These are phyloP conservation scores for Thelaira solivaga DNA, from an alignment of 2,888 invertebrate genomes.

Conservation along the genomic window DNA sequence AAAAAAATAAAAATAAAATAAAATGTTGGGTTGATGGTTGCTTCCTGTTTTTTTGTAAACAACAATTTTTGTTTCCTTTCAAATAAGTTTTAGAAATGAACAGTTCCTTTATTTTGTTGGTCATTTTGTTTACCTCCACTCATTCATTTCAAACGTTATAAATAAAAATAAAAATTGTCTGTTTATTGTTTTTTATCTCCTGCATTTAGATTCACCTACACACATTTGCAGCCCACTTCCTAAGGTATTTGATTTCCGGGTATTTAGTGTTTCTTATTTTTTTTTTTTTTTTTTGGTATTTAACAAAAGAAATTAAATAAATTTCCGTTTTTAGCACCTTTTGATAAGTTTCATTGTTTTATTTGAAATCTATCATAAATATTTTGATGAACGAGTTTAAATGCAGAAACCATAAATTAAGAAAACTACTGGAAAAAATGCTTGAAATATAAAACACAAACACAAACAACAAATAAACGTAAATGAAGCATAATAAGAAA, in stretches of 20 bases:
- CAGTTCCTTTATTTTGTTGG: background rate
- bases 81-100: conserved; percentile 44
- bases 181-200: background rate
- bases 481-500: no score
- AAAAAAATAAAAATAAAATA: conserved; percentile 48
- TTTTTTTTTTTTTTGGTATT: background rate
- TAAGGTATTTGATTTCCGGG: background rate
- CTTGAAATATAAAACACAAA: no score
- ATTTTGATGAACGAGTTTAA: background rate
- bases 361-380: background rate
- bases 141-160: background rate
- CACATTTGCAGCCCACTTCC: background rate
- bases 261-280: background rate
- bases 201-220: background rate
- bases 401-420: no score
- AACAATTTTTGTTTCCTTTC: conserved; percentile 25
- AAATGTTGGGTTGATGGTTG: no score
- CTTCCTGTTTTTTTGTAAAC: conserved; percentile 24
- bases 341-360: background rate
- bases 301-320: conserved; percentile 46
- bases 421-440: no score
- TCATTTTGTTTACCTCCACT: conserved; percentile 22
- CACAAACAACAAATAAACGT: no score
- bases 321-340: conserved; percentile 35
- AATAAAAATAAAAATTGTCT: conserved; percentile 20